Base-by-base conservation (phyloP, 2,888 invertebrate genomes). In the Torymus aiolomorphi region DNA sequence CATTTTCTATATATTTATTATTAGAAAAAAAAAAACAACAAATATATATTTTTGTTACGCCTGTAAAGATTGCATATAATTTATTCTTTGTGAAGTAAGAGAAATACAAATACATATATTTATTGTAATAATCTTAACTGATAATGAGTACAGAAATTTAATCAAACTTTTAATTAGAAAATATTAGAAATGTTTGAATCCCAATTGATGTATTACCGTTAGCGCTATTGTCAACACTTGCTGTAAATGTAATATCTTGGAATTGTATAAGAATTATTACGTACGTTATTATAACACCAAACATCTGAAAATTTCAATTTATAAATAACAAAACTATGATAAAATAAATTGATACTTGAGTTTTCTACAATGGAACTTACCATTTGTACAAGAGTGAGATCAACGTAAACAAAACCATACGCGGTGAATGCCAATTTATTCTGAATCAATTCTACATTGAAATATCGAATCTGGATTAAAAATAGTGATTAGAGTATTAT, bases 211-310 rank as follows among this genome's bases (percentile, higher is more conserved):
- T 20, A 14, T 14, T 5, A 61, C 12, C 11, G 20, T 8, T 24
- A 24, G n/a, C 20, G 13, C 10, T 4, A 20, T 2, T 24, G 31
- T 67, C 4, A 20, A 59, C 59, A 57, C 2, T 70, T 49, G 5
- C 18, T 14, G 49, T n/a, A 18, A 70, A 59, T 42, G 42, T 13
- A 24, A 70, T 49, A n/a, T 14, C 18, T 13, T 49, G 2, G 18
- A 59, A 70, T 51, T 74, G 74, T n/a, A 78, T 59, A 31, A 70
- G 12, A 51, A 78, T 56, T 12, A 78, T 74, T 3, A 74, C 16
- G 11, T 78, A 78, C 0, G 63, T 69, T 11, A n/a, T 31, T 14
- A 69, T 51, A 0, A 14, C 24, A 56, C 69, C 63, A 11, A 78
- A 57, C 14, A 70, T 63, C 78, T 78, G 24, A 57, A 77, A 77